These are phyloP conservation scores for Salvelinus namaycush DNA, from an alignment of 2,113 vertebrate species.

Conservation along the genomic window DNA sequence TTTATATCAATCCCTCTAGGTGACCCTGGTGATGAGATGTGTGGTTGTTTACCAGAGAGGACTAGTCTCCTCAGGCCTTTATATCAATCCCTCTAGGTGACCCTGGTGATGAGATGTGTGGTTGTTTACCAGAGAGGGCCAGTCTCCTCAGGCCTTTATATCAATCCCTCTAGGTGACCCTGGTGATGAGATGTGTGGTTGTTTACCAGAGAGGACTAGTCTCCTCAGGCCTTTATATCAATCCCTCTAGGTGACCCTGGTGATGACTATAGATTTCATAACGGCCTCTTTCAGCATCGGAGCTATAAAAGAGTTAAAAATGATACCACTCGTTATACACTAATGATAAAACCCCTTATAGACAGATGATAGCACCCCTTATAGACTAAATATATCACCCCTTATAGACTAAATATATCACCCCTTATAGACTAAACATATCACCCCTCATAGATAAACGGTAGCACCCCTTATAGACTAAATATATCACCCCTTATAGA, in stretches of 20 bases:
- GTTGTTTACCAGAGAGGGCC: constrained; percentile 44
- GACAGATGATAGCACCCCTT: no score
- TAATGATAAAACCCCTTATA: no score
- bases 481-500: no score
- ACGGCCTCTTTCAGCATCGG: no score
- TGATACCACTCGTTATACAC: no score
- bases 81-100: constrained; percentile 78
- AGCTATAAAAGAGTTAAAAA: no score
- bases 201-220: constrained; percentile 58
- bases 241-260: no score
- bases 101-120: constrained; percentile 77
- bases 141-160: constrained; percentile 74
- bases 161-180: constrained; percentile 74
- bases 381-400: constrained; percentile 79
- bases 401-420: constrained; percentile 13
- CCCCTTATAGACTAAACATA: constrained; percentile 54
- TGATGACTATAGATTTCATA: no score
- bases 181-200: constrained; percentile 70
- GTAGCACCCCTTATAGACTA: no score
- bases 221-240: constrained; percentile 73
- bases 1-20: constrained; percentile 51
- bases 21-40: constrained; percentile 80
- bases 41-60: constrained; percentile 30
- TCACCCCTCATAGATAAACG: no score
- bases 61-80: constrained; percentile 73